Percentiles rank a stretch among this genome's conserved stretches.
phyloP scores from a whole-genome alignment of 2,113 vertebrate genomes.

The Ophthalmotilapia sp. region DNA sequence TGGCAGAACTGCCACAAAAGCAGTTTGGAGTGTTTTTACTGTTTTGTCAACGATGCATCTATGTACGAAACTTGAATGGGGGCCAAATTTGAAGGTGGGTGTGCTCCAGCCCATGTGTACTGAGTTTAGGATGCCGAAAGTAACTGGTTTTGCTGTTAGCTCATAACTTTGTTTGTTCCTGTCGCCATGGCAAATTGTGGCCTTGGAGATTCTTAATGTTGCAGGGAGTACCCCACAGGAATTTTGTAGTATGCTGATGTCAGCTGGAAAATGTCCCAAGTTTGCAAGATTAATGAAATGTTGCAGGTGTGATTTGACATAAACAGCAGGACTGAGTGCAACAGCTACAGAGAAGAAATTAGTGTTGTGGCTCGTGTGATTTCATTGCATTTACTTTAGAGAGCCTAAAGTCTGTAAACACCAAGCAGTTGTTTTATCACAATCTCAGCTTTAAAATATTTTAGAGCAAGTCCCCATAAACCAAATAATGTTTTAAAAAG shows the following conservation, averaged over 20 bases:
- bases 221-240: not conserved
- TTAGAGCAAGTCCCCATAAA: not conserved
- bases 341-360: not conserved
- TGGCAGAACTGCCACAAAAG: not conserved
- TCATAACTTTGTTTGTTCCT: not conserved
- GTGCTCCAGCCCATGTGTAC: not conserved
- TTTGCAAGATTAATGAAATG: not conserved
- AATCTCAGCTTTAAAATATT: not conserved
- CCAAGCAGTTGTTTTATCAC: not conserved
- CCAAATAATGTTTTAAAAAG: not conserved
- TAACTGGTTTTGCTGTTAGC: not conserved
- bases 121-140: fast-evolving
- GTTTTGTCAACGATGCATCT: not conserved
- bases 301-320: not conserved
- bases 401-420: not conserved
- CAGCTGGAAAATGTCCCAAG: not conserved
- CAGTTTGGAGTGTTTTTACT: not conserved
- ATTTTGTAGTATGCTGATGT: not conserved
- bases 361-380: not conserved
- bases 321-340: not conserved
- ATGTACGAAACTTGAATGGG: not conserved
- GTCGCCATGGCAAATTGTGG: not conserved
- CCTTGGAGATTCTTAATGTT: not conserved
- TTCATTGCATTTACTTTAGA: not conserved
- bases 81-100: not conserved